Percentiles rank a stretch among this genome's conserved stretches.
Evolutionary conservation across 2,888 invertebrate species (phyloP).

Genomic region (Urechis unicinctus): DNA sequence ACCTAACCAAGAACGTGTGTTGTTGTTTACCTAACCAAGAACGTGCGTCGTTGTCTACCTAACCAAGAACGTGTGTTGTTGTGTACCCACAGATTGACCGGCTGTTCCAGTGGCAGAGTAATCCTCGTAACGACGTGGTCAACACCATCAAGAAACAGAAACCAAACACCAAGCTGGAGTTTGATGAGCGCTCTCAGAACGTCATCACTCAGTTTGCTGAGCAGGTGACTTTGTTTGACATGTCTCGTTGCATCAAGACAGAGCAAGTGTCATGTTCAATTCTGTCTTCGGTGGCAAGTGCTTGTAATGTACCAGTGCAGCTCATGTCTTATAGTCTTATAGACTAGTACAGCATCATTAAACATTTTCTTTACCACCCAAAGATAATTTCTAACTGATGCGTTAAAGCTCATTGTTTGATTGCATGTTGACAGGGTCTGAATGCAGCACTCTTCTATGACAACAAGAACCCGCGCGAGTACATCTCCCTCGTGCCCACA

Average conservation of each 20-base stretch:
- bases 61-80: no score
- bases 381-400: no score
- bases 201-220: constrained; percentile 90
- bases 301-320: no score
- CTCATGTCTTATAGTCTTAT: no score
- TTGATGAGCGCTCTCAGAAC: constrained; percentile 72
- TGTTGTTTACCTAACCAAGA: no score
- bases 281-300: no score
- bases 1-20: no score
- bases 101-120: constrained; percentile 89
- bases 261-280: neutral
- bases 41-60: no score
- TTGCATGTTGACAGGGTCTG: constrained; percentile 77
- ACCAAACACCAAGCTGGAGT: constrained; percentile 83
- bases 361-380: no score
- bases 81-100: constrained; percentile 57
- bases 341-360: no score
- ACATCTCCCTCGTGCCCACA: constrained; percentile 93
- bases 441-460: constrained; percentile 94
- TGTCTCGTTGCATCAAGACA: neutral
- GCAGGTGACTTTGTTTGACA: constrained; percentile 57
- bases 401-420: no score
- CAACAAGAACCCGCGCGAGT: constrained; percentile 87
- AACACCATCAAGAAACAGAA: constrained; percentile 86
- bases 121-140: constrained; percentile 75